These are phyloP conservation scores for Epistrophe eligans DNA, from an alignment of 2,888 invertebrate species.

Conservation along the genomic window DNA sequence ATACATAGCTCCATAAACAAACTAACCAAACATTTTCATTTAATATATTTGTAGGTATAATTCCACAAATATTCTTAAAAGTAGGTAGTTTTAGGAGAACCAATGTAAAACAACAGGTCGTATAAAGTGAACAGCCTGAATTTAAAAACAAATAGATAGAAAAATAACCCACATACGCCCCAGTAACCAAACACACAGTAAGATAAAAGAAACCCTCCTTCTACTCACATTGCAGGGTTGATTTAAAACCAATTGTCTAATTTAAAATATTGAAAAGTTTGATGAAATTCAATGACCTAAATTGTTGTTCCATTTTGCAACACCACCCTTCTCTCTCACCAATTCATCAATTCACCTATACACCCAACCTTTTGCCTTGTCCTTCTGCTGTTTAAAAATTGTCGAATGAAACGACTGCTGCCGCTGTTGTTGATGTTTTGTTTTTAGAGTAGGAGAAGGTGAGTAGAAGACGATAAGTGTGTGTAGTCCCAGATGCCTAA, in stretches of 20 bases:
- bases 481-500: constrained; percentile 54
- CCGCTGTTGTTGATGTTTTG: not conserved
- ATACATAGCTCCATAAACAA: too few species aligned
- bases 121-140: too few species aligned
- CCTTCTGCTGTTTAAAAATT: constrained; percentile 42
- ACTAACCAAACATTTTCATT: too few species aligned
- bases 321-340: too few species aligned
- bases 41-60: too few species aligned
- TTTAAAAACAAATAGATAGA: too few species aligned
- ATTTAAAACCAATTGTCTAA: constrained; percentile 29
- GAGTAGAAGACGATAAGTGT: constrained; percentile 14
- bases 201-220: constrained; percentile 1
- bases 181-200: constrained; percentile 51
- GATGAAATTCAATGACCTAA: constrained; percentile 67
- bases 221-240: constrained; percentile 9
- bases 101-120: too few species aligned
- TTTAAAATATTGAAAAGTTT: constrained; percentile 45
- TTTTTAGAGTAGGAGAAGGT: constrained; percentile 24
- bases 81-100: too few species aligned
- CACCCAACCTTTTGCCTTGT: constrained; percentile 11
- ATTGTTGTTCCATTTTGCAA: not conserved
- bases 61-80: too few species aligned
- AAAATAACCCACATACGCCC: constrained; percentile 68
- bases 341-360: too few species aligned
- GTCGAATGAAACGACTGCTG: constrained; percentile 36